Evolutionary conservation across 2,797 vertebrate genomes (phyloP), one percentile per base, ranked within the genome.

Genomic region (Channa striata): DNA sequence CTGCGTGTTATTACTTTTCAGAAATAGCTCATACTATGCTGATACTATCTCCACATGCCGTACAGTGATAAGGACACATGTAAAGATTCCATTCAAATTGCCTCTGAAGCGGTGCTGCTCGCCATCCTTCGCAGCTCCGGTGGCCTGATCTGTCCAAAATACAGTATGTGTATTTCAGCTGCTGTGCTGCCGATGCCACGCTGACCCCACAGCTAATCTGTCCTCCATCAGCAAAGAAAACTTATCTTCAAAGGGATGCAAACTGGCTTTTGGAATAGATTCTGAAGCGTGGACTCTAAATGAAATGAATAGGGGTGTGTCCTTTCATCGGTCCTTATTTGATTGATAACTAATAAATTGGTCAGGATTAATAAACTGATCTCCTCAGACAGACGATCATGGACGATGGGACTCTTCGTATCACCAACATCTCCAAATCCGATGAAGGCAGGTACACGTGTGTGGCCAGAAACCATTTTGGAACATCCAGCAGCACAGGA

Each of bases 401-500:
- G 72, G 92, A 94, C 33, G 95, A 96, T 0, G 95, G 95, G 48
- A 94, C 94, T 39, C 94, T 97, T 47, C 93, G 91, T 21, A 95
- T 98, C 77, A 66, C 74, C 70, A 96, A 96, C 23, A 80, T 93
- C 81, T 95, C 93, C 75, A 94, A 90, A 78, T 80, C 78, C 0
- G 96, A 98, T 1, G 95, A 89, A 0, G 96, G 95, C 44, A 59
- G 88, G 20, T 97, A 96, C 74, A 96, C 92, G 0, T 96, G 96
- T 66, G 70, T 94, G 60, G 96, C 95, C 59, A 93, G 91, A 12
- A 97, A 96, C 90, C 92, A 92, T 21, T 97, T 96, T 7, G 95
- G 96, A 53, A 56, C 85, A 9, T 93, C 95, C 33, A 95, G 93
- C 89, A 95, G 89, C 73, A 89, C 93, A 0, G 96, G 95, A 48